These are phyloP conservation scores for Andrena bicolor DNA, from an alignment of 2,888 invertebrate species.

Conservation along the genomic window DNA sequence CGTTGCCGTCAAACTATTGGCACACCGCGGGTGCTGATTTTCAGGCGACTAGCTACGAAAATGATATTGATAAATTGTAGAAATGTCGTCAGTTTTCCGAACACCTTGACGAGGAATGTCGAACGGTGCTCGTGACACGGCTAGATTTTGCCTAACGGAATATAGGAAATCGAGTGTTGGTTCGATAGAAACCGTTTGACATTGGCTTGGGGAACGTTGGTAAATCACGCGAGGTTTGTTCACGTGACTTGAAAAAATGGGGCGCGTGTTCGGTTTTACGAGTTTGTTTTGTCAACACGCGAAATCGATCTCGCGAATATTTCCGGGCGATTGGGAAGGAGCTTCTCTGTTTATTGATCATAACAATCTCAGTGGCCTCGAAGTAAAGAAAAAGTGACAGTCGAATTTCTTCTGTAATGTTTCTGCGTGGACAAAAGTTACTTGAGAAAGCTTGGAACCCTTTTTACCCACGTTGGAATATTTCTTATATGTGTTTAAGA, in stretches of 20 bases:
- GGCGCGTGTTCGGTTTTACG: not conserved
- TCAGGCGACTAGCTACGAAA: not conserved
- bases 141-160: constrained; percentile 64
- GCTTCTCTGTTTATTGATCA: not conserved
- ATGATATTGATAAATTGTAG: not conserved
- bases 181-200: constrained; percentile 44
- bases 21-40: constrained; percentile 17
- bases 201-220: constrained; percentile 33
- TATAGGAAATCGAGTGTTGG: constrained; percentile 21
- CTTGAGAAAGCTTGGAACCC: not conserved
- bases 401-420: not conserved
- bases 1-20: constrained; percentile 39
- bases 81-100: constrained; percentile 46
- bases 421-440: not conserved
- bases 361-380: not conserved
- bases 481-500: too few species aligned
- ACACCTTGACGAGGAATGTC: constrained; percentile 53
- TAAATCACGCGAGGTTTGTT: constrained; percentile 14
- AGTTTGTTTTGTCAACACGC: constrained; percentile 20
- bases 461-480: too few species aligned
- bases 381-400: not conserved
- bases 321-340: not conserved
- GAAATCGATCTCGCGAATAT: not conserved
- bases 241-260: constrained; percentile 2
- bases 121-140: constrained; percentile 55